Conservation (phyloP, 2,113 vertebrate species). For the Caranx ignobilis region DNA sequence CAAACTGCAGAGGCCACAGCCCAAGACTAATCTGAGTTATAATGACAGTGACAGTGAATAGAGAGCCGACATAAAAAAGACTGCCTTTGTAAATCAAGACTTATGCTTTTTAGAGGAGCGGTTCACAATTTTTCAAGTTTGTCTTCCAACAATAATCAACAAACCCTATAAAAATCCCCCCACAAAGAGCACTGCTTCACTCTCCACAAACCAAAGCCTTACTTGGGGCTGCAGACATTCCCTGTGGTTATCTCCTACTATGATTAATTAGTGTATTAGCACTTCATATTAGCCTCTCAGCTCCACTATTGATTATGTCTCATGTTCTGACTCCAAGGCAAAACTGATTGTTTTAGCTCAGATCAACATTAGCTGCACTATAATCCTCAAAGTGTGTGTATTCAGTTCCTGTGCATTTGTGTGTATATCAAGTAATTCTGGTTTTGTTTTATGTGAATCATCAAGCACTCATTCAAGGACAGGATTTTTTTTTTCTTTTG, state of each 20-base stretch:
- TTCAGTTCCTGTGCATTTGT: constrained; percentile 5
- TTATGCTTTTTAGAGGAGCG: background rate
- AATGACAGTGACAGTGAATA: background rate
- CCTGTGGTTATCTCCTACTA: constrained; percentile 37
- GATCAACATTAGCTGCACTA: constrained; percentile 2
- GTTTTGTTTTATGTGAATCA: background rate
- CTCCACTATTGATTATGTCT: constrained; percentile 66
- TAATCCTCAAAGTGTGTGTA: background rate
- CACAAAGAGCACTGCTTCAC: background rate
- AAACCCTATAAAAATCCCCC: background rate
- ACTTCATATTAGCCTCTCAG: constrained; percentile 54
- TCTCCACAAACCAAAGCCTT: constrained; percentile 35
- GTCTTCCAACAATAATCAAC: background rate
- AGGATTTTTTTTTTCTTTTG: background rate
- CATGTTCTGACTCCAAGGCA: constrained; percentile 57
- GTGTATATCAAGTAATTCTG: background rate
- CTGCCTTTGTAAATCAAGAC: background rate
- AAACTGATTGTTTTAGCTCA: constrained; percentile 47
- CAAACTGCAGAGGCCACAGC: background rate
- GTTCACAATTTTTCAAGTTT: background rate
- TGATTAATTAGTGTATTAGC: constrained; percentile 71
- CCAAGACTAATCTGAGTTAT: background rate
- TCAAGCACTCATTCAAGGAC: background rate
- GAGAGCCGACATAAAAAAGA: background rate
- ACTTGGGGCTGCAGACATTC: constrained; percentile 30